A percentile compares a stretch with the other conserved stretches of the same genome.
Evolutionary conservation across 92 coral and sea anemone species (phyloP).

Genomic region (Palythoa grandis): DNA sequence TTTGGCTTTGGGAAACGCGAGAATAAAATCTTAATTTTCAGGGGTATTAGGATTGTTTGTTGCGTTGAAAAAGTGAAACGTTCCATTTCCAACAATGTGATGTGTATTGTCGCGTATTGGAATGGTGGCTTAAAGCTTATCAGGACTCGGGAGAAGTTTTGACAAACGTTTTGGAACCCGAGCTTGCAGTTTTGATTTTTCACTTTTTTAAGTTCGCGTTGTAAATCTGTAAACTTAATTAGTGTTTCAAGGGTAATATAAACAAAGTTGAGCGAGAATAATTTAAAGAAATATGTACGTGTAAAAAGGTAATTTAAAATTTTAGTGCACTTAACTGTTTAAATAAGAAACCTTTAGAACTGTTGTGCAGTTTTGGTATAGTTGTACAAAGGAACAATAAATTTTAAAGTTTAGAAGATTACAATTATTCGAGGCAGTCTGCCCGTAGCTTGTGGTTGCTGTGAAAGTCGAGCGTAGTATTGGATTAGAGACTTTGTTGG

Average conservation of each 20-base stretch:
- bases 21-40: background rate
- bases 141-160: background rate
- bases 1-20: background rate
- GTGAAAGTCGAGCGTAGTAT: background rate
- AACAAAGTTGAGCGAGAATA: background rate
- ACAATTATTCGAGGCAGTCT: background rate
- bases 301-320: background rate
- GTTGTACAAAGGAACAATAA: constrained; percentile 29
- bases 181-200: constrained; percentile 5
- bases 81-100: too few relatives aligned
- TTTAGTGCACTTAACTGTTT: constrained; percentile 18
- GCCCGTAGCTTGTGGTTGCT: background rate
- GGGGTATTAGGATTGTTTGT: background rate
- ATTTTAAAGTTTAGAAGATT: constrained; percentile 2
- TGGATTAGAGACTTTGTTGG: too few relatives aligned
- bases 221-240: background rate
- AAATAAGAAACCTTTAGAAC: constrained; percentile 8
- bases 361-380: constrained; percentile 31
- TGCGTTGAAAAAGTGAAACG: too few relatives aligned
- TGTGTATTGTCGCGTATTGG: too few relatives aligned
- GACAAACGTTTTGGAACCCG: background rate
- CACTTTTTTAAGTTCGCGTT: background rate
- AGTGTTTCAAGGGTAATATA: background rate
- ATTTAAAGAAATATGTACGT: background rate
- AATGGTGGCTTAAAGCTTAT: background rate